A percentile compares a stretch with the other conserved stretches of the same genome.
These are phyloP conservation scores for Lysandra coridon DNA, from an alignment of 2,888 invertebrate species.

Conservation along the genomic window DNA sequence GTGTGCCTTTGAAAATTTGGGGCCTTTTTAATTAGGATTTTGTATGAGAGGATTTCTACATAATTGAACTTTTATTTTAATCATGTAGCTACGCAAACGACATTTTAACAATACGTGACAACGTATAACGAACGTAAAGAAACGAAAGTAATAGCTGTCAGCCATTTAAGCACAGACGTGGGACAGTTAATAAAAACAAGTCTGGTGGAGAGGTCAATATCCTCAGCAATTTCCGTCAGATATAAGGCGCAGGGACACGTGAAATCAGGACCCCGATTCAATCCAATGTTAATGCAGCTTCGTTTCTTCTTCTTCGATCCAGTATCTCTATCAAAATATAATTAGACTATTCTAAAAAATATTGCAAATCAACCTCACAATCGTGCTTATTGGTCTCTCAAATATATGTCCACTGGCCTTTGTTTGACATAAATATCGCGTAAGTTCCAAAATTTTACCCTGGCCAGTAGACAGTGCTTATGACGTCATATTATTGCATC, in stretches of 20 bases:
- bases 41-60: no score
- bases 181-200: slow-evolving; percentile 66
- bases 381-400: no score
- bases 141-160: slow-evolving; percentile 8
- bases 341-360: no score
- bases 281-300: not conserved
- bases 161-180: slow-evolving; percentile 45
- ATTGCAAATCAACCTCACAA: no score
- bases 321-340: not conserved
- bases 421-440: no score
- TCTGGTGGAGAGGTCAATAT: slow-evolving; percentile 55
- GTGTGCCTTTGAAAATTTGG: no score
- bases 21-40: no score
- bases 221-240: slow-evolving; percentile 70
- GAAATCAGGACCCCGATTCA: slow-evolving; percentile 53
- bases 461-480: no score
- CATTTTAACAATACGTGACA: not conserved
- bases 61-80: not conserved
- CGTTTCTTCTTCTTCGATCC: not conserved
- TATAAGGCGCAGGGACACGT: slow-evolving; percentile 65
- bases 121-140: not conserved
- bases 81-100: not conserved
- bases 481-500: no score
- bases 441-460: no score
- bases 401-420: no score